Percentiles rank a stretch among this genome's conserved stretches.
Conservation (phyloP, 2,888 invertebrate species). For the Agrilus mali region DNA sequence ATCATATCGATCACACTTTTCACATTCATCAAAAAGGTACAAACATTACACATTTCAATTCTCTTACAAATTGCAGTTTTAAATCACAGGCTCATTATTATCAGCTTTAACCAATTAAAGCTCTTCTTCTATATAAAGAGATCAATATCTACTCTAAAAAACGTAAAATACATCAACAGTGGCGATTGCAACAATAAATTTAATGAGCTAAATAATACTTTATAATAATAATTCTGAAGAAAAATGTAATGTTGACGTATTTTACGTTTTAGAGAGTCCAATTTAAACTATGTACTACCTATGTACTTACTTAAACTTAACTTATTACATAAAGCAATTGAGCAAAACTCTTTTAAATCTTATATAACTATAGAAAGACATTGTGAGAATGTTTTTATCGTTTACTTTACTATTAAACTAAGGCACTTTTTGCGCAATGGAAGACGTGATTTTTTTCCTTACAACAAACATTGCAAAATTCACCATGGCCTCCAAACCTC, state of each 20-base stretch:
- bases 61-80: no score
- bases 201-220: no score
- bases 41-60: neutral
- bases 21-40: no score
- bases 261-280: neutral
- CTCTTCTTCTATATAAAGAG: neutral
- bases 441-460: constrained; percentile 6
- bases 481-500: constrained; percentile 50
- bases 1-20: constrained; percentile 27
- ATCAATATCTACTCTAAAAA: neutral
- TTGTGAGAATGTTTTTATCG: constrained; percentile 13
- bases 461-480: neutral
- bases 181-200: no score
- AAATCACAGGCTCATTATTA: no score
- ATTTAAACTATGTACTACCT: no score
- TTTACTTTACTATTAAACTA: constrained; percentile 3
- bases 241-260: neutral
- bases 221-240: no score
- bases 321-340: constrained; percentile 25
- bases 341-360: constrained; percentile 20
- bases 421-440: constrained; percentile 2
- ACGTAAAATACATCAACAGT: no score
- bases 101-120: no score
- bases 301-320: constrained; percentile 3
- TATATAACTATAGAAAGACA: constrained; percentile 14